Conservation (phyloP, 2,888 invertebrate genomes). For the Pycnomerus fuliginosus region DNA sequence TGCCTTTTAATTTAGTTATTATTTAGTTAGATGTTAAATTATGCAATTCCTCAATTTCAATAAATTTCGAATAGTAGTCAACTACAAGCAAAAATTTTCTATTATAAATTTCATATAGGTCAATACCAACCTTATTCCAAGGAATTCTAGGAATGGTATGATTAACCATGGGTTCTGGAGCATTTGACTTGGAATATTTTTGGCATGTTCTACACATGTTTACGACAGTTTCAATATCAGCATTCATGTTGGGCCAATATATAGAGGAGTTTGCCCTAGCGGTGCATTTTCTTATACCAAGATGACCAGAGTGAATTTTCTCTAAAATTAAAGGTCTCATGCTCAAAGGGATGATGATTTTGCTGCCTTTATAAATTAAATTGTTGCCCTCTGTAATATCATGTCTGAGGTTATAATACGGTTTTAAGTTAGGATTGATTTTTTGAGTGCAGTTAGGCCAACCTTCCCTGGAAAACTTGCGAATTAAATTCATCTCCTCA, state of each 20-base stretch:
- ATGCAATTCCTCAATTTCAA: slow-evolving; percentile 3
- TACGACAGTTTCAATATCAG: slow-evolving; percentile 7
- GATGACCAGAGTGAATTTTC: slow-evolving; percentile 12
- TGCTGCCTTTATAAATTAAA: neutral
- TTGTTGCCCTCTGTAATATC: neutral
- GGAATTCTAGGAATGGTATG: slow-evolving; percentile 4
- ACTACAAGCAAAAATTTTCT: slow-evolving; percentile 1
- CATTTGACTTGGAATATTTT: slow-evolving; percentile 2
- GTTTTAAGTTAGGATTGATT: neutral
- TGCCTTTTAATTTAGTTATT: neutral
- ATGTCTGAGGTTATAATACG: neutral
- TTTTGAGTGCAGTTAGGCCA: neutral
- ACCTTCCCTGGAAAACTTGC: neutral
- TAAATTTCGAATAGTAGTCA: slow-evolving; percentile 8
- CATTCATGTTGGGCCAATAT: slow-evolving; percentile 19
- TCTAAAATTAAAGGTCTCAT: slow-evolving; percentile 7
- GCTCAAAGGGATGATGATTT: slow-evolving; percentile 16
- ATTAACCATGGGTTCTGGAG: slow-evolving; percentile 4
- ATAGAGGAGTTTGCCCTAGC: slow-evolving; percentile 4
- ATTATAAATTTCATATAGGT: slow-evolving; percentile 8
- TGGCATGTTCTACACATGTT: slow-evolving; percentile 6
- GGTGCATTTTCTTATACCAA: slow-evolving; percentile 8
- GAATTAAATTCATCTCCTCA: neutral
- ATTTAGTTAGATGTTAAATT: slow-evolving; percentile 4
- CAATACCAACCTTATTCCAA: slow-evolving; percentile 15